Evolutionary conservation across 2,113 vertebrate genomes (phyloP).

Genomic region (Tenebrosternarchus preto): DNA sequence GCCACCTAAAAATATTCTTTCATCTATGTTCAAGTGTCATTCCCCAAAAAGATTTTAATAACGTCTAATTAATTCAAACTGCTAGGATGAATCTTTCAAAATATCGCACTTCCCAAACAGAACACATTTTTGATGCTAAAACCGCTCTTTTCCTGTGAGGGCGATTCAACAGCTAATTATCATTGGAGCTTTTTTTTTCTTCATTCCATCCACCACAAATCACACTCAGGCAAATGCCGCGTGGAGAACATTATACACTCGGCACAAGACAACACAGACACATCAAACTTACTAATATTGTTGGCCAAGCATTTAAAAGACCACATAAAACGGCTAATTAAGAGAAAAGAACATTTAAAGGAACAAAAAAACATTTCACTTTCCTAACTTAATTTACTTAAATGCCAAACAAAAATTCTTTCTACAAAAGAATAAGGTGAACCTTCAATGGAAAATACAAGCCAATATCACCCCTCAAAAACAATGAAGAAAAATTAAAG

Average conservation of each 20-base stretch:
- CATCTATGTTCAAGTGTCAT: conserved; percentile 75
- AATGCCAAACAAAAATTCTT: neutral
- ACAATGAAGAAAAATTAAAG: conserved; percentile 4
- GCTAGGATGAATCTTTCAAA: conserved; percentile 72
- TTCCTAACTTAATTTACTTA: neutral
- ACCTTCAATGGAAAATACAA: neutral
- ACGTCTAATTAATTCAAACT: conserved; percentile 79
- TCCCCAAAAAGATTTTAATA: conserved; percentile 77
- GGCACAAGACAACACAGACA: conserved; percentile 18
- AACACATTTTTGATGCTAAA: conserved; percentile 64
- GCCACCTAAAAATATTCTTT: conserved; percentile 60
- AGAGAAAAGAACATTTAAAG: neutral
- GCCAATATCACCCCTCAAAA: neutral
- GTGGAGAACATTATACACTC: conserved; percentile 34
- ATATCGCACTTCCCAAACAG: conserved; percentile 73
- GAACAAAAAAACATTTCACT: neutral
- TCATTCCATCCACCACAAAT: conserved; percentile 41
- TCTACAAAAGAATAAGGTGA: neutral
- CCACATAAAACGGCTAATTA: conserved; percentile 4
- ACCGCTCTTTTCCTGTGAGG: conserved; percentile 62
- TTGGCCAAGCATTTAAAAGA: conserved; percentile 14
- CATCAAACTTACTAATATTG: conserved; percentile 15
- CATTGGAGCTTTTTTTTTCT: conserved; percentile 51
- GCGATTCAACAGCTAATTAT: conserved; percentile 74
- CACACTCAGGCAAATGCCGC: conserved; percentile 52